Conservation (phyloP, 2,113 vertebrate species). For the Astatotilapia flaviijosephi region DNA sequence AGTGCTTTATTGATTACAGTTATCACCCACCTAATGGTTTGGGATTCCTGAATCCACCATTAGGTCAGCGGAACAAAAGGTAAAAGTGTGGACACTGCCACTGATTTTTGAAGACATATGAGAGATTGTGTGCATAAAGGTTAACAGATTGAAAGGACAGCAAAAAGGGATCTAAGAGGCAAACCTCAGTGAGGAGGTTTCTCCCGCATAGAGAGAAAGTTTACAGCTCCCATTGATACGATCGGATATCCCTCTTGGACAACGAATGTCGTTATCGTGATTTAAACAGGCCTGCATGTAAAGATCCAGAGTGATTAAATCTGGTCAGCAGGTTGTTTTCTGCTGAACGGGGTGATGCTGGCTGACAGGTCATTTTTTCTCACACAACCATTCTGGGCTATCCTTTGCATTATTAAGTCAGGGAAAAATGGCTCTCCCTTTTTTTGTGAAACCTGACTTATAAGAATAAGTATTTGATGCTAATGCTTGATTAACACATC, state of each 20-base stretch:
- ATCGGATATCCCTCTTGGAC: not conserved
- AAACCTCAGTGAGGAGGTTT: not conserved
- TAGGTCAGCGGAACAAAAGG: not conserved
- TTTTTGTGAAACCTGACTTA: not conserved
- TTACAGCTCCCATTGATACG: not conserved
- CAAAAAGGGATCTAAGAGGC: not conserved
- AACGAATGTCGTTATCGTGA: not conserved
- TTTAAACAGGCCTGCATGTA: not conserved
- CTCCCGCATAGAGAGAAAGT: not conserved
- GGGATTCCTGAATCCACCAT: not conserved
- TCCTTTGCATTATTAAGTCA: not conserved
- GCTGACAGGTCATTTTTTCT: not conserved
- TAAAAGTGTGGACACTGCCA: not conserved
- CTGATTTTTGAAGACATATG: conserved; percentile 8
- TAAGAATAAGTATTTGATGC: not conserved
- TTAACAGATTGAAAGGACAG: not conserved
- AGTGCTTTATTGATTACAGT: not conserved
- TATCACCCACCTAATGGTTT: not conserved
- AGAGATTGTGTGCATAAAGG: not conserved
- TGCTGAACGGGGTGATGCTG: not conserved
- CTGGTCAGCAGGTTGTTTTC: not conserved
- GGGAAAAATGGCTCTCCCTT: not conserved
- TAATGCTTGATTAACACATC: conserved; percentile 3
- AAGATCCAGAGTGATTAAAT: not conserved
- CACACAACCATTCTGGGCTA: not conserved